Base-by-base conservation (phyloP, 64 coral and sea anemone genomes). In the Montipora efflorescens region DNA sequence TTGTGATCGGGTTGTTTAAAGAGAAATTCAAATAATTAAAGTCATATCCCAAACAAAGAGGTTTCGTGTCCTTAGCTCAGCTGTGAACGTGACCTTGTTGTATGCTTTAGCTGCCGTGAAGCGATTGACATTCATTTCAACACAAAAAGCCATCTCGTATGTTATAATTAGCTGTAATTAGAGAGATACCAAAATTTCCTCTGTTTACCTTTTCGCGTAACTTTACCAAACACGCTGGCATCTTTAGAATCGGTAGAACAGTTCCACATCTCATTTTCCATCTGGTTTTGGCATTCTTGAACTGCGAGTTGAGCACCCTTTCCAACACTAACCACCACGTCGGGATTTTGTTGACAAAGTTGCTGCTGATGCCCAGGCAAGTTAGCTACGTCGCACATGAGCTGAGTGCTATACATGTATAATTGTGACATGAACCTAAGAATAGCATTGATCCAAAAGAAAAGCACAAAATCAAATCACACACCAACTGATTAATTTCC, bases 381-480 rank as follows among this genome's bases (percentile, higher is more conserved):
- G 0, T 89, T 92, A 53, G 86, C 86, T 3, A 94, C 73, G 58
- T 75, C 90, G 15, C 98, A 99, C 95, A 99, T 99, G 7, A 94
- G 48, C 71, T 92, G 90, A 0, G 95, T 79, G 13, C 92, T 95
- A 3, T 92, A 75, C 1, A 89, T 79, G 52, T 81, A 94, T 50
- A 99, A 83, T 81, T 99, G 80, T 0, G 98, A 99, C 92, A 99
- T 99, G 21, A 90, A 99, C 98, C 98, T 99, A 23, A 19, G 36
- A 11, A 11, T 8, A 12, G 9, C 3, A 64, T 64, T 15, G 8
- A 64, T 12, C 69, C 57, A 77, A 57, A 68, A 22, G 73, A 86
- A 78, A 14, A 90, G n/a, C 2, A 43, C 43, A 9, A 73, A 2
- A 73, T 23, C 5, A 3, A 28, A 73, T 28, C 28, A 28, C 73